phyloP scores from a whole-genome alignment of 2,888 invertebrate genomes.

The Macaria liturata region DNA sequence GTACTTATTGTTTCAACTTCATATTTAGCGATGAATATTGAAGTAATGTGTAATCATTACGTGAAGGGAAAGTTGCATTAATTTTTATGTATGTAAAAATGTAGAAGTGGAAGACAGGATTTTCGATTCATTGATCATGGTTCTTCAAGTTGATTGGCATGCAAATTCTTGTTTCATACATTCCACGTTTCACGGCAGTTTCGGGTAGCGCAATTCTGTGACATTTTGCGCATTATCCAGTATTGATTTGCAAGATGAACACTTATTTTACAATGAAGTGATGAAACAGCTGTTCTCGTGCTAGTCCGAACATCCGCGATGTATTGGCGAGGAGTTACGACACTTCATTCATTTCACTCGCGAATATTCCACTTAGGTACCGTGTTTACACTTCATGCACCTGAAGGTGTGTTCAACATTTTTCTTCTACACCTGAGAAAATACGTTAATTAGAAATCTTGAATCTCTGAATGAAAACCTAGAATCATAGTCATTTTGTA shows the following conservation, averaged over 20 bases:
- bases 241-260: constrained; percentile 77
- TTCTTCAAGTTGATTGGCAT: constrained; percentile 63
- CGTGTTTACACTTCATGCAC: constrained; percentile 16
- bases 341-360: constrained; percentile 40
- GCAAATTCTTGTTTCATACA: constrained; percentile 58
- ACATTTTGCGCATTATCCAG: constrained; percentile 79
- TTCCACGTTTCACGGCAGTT: constrained; percentile 51
- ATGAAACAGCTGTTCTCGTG: constrained; percentile 76
- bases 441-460: no score
- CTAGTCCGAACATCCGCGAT: constrained; percentile 35
- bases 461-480: no score
- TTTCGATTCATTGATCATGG: constrained; percentile 63
- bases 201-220: constrained; percentile 71
- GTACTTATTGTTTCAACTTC: constrained; percentile 7
- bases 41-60: neutral
- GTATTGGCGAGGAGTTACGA: constrained; percentile 47
- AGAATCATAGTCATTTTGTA: no score
- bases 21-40: constrained; percentile 6
- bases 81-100: constrained; percentile 34
- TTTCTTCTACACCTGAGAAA: neutral
- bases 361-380: constrained; percentile 11
- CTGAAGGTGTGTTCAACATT: constrained; percentile 10
- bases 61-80: constrained; percentile 1
- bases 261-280: constrained; percentile 67
- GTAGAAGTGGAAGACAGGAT: constrained; percentile 44